Evolutionary conservation across 2,797 vertebrate genomes (phyloP), one percentile per base, ranked within the genome.

Genomic region (Yasuhikotakia modesta): DNA sequence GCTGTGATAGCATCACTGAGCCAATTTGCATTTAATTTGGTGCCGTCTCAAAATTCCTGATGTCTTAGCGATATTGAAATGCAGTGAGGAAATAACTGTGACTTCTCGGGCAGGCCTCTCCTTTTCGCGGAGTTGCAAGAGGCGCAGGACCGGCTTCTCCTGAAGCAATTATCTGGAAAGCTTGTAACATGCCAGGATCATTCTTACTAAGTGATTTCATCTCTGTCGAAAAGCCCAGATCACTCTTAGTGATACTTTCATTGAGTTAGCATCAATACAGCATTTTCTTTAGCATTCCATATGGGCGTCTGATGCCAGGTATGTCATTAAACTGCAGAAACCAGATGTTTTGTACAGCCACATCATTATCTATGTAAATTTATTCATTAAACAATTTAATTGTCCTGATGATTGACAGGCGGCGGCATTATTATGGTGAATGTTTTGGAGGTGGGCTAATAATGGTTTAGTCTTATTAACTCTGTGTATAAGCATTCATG

Each of bases 371-470:
- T 82, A 93, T 93, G 92, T 89, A 93, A 92, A 93, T 93, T 91
- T 93, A 93, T 93, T 92, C 92, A 93, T 93, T 92, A 93, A 93
- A 92, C 87, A 86, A 87, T 93, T 93, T 93, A 91, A 93, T 93
- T 92, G 90, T 91, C 87, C 86, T 79, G 73, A 58, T 93, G 93
- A 94, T 91, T 93, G 93, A 93, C 92, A 92, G 91, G 89, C 84
- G 60, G 88, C 64, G 24, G 82, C 82, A 71, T 79, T 87, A 90
- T 91, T 91, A 91, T 86, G 86, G 85, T 87, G 87, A 89, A 91
- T 89, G 91, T 91, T 90, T 87, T 83, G 79, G 85, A 89, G 88
- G 76, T 12, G 13, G 78, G 78, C 91, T 93, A 91, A 92, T 93
- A 92, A 91, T 91, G 90, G 87, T 87, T 92, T 92, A 89, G 89